phyloP scores from a whole-genome alignment of 2,113 vertebrate species.

The Dromiciops gliroides region DNA sequence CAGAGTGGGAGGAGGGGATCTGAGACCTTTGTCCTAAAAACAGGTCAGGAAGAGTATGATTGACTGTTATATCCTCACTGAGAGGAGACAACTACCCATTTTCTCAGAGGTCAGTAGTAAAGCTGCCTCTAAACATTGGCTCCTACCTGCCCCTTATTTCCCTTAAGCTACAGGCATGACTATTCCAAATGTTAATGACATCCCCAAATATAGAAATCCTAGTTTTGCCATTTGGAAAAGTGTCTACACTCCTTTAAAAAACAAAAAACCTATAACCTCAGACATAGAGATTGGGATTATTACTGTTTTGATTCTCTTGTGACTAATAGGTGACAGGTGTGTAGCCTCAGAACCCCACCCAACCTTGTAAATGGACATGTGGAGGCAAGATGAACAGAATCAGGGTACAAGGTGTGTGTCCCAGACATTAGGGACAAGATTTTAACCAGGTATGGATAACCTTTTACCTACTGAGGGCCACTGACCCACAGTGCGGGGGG shows the following conservation, averaged over 20 bases:
- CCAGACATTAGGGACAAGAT: not conserved
- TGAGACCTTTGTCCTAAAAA: too few relatives aligned
- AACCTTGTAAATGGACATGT: conserved; percentile 5
- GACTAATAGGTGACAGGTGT: conserved; percentile 42
- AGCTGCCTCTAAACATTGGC: not conserved
- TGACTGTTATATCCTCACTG: too few relatives aligned
- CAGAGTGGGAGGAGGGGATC: too few relatives aligned
- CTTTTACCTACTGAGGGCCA: not conserved
- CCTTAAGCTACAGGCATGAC: conserved; percentile 3
- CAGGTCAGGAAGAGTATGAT: too few relatives aligned
- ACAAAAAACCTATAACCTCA: not conserved
- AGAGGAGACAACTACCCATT: too few relatives aligned
- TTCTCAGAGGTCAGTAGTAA: too few relatives aligned
- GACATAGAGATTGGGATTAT: not conserved
- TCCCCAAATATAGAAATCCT: not conserved
- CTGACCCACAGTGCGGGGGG: too few relatives aligned
- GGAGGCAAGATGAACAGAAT: conserved; percentile 37
- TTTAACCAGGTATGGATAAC: not conserved
- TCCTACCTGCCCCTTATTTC: not conserved
- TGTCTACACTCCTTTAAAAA: conserved; percentile 22
- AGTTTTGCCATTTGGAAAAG: conserved; percentile 14
- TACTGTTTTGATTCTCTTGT: conserved; percentile 44
- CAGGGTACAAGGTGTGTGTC: not conserved
- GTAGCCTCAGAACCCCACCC: conserved; percentile 21
- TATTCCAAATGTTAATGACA: conserved; percentile 11